A percentile compares a stretch with the other conserved stretches of the same genome.
phyloP scores from a whole-genome alignment of 2,888 invertebrate genomes.

The Oscheius sp. region DNA sequence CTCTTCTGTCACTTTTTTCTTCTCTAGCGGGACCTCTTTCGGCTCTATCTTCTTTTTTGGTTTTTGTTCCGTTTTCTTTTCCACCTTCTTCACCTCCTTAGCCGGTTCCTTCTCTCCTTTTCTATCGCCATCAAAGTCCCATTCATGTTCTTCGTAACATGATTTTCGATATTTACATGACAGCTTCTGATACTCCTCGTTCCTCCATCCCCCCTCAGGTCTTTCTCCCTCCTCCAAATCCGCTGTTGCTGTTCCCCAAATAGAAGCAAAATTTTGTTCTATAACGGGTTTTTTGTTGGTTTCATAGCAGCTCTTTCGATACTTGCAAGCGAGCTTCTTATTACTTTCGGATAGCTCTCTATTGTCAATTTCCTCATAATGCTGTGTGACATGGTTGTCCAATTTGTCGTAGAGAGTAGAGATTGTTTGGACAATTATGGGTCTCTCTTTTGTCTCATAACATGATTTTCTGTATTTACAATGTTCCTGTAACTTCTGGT shows the following conservation, averaged over 20 bases:
- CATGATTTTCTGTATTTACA: conserved; percentile 68
- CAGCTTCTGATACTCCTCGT: conserved; percentile 39
- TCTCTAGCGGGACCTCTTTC: background rate
- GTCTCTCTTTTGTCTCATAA: conserved; percentile 59
- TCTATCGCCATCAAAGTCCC: background rate
- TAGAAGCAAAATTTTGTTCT: conserved; percentile 5
- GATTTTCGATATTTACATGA: conserved; percentile 61
- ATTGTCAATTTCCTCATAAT: conserved; percentile 16
- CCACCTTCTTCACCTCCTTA: conserved; percentile 63
- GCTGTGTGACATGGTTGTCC: conserved; percentile 27
- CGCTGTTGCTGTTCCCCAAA: conserved; percentile 3
- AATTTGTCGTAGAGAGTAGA: conserved; percentile 19
- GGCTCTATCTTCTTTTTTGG: conserved; percentile 9
- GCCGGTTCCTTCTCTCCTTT: background rate
- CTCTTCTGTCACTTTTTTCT: conserved; percentile 22
- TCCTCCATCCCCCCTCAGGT: too few species aligned
- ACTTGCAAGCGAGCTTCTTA: conserved; percentile 57
- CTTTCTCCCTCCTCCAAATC: conserved; percentile 12
- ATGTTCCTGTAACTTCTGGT: conserved; percentile 12
- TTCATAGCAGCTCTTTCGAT: conserved; percentile 65
- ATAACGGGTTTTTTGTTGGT: conserved; percentile 57
- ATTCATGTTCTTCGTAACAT: conserved; percentile 54
- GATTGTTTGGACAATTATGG: conserved; percentile 43
- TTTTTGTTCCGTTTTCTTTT: background rate
- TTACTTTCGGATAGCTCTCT: conserved; percentile 1